These are phyloP conservation scores for Labroides dimidiatus DNA, from an alignment of 2,797 vertebrate genomes.

Conservation along the genomic window DNA sequence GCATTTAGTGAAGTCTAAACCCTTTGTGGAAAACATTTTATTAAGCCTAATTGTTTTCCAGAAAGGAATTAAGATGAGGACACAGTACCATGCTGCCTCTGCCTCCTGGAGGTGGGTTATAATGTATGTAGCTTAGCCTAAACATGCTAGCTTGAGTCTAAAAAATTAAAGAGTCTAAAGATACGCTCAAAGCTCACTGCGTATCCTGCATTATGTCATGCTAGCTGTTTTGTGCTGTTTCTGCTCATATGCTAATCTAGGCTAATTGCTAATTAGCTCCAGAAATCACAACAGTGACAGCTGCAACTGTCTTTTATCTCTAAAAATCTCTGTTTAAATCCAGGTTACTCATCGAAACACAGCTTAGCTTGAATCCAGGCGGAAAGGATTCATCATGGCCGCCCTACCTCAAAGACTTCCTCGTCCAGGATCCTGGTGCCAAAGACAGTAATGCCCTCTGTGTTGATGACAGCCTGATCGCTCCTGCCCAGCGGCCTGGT, in stretches of 20 bases:
- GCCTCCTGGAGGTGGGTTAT: too few species aligned
- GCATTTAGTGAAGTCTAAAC: not conserved
- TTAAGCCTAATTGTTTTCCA: not conserved
- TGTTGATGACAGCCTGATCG: slow-evolving; percentile 88
- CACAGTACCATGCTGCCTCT: too few species aligned
- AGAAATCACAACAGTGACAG: not conserved
- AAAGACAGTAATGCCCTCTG: slow-evolving; percentile 95
- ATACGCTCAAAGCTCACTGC: too few species aligned
- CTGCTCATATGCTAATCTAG: not conserved
- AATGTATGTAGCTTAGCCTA: not conserved
- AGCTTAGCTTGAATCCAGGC: not conserved
- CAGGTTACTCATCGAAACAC: not conserved
- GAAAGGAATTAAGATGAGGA: not conserved
- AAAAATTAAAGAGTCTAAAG: too few species aligned
- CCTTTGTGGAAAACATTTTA: not conserved
- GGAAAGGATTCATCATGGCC: not conserved
- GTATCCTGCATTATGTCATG: too few species aligned
- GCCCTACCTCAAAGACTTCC: slow-evolving; percentile 95
- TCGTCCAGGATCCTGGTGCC: slow-evolving; percentile 97
- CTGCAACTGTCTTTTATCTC: not conserved
- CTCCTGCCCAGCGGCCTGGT: slow-evolving; percentile 90
- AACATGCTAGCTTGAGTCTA: not conserved
- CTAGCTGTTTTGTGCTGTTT: too few species aligned
- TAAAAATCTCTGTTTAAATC: not conserved
- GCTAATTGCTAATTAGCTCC: not conserved